Conservation (phyloP, 2,888 invertebrate genomes). For the Ypsolopha sequella region DNA sequence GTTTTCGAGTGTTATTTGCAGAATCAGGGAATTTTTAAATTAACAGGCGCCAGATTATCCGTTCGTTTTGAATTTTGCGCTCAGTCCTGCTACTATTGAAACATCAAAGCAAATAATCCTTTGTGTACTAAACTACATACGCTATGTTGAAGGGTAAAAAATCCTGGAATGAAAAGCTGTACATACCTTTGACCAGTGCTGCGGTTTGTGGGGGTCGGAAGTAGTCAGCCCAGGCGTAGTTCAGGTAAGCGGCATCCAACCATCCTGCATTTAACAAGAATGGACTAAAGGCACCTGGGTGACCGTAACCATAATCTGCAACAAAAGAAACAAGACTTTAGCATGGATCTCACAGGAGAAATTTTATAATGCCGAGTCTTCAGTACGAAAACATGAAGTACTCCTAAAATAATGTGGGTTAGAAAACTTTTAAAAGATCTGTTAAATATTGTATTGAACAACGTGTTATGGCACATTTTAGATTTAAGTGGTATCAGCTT, state of each 20-base stretch:
- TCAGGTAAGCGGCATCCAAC: slow-evolving; percentile 87
- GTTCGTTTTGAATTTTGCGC: slow-evolving; percentile 16
- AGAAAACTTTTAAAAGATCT: no score
- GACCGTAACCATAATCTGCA: slow-evolving; percentile 84
- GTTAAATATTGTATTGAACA: no score
- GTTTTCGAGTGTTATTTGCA: slow-evolving; percentile 61
- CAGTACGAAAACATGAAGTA: no score
- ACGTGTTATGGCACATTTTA: no score
- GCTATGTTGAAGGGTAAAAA: not conserved
- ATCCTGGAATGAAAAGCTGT: not conserved
- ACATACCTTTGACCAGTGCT: slow-evolving; percentile 73
- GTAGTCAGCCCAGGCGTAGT: slow-evolving; percentile 82
- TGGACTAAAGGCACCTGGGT: slow-evolving; percentile 82
- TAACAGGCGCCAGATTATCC: slow-evolving; percentile 53
- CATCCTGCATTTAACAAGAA: slow-evolving; percentile 86
- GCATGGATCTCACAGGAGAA: not conserved
- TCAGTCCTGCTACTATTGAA: not conserved
- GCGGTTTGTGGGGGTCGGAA: slow-evolving; percentile 68
- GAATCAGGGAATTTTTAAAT: slow-evolving; percentile 62
- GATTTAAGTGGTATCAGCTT: no score
- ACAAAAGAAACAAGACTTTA: slow-evolving; percentile 24
- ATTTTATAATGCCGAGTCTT: not conserved
- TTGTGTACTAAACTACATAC: not conserved
- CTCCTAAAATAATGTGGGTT: no score
- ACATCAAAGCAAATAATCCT: not conserved